A percentile compares a stretch with the other conserved stretches of the same genome.
phyloP scores from a whole-genome alignment of 2,888 invertebrate genomes.

The Zaprionus lineosus region DNA sequence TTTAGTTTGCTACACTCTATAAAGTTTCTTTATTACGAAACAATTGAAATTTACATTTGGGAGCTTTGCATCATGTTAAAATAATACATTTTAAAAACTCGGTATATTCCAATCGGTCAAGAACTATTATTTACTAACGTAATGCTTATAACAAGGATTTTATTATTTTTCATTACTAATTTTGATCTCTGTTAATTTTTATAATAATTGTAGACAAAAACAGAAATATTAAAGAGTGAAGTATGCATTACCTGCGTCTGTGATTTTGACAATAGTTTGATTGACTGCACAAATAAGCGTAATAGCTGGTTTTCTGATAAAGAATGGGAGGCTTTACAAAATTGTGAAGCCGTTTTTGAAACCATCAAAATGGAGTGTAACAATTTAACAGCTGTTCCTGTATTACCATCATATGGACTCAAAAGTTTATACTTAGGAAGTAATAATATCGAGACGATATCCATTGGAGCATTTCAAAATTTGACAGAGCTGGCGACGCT shows the following conservation, averaged over 20 bases:
- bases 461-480: conserved; percentile 86
- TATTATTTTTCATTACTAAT: too few species aligned
- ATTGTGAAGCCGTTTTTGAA: conserved; percentile 72
- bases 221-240: conserved; percentile 59
- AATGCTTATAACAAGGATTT: too few species aligned
- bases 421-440: conserved; percentile 85
- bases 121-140: too few species aligned
- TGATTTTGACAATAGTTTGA: conserved; percentile 80
- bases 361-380: conserved; percentile 78
- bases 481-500: conserved; percentile 86
- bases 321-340: conserved; percentile 84
- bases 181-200: too few species aligned
- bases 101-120: too few species aligned
- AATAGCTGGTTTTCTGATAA: conserved; percentile 83
- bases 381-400: conserved; percentile 67
- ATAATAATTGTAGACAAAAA: conserved; percentile 54
- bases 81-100: too few species aligned
- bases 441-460: conserved; percentile 87
- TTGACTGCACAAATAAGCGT: conserved; percentile 84
- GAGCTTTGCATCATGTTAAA: too few species aligned
- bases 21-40: too few species aligned
- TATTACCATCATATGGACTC: conserved; percentile 84
- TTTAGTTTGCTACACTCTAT: too few species aligned
- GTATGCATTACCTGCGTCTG: conserved; percentile 85
- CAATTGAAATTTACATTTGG: too few species aligned